A percentile compares a stretch with the other conserved stretches of the same genome.
These are phyloP conservation scores for Oryzias sinensis DNA, from an alignment of 2,797 vertebrate species.

Conservation along the genomic window DNA sequence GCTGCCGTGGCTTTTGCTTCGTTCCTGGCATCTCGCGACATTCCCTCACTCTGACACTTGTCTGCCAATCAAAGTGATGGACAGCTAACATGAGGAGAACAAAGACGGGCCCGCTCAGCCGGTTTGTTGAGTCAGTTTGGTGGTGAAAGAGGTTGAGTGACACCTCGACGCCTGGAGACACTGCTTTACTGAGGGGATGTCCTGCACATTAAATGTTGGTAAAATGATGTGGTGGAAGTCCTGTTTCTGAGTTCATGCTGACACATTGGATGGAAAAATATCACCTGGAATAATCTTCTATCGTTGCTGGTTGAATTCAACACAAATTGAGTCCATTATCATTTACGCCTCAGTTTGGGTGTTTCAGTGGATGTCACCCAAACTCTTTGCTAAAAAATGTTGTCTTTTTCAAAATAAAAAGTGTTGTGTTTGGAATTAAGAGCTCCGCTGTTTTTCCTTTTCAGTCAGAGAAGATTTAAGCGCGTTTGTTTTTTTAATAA, in stretches of 20 bases:
- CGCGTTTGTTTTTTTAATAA: no score
- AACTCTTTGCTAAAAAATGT: no score
- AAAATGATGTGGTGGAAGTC: constrained; percentile 19
- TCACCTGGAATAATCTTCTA: no score
- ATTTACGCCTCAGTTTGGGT: no score
- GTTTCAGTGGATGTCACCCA: no score
- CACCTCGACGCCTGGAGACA: constrained; percentile 35
- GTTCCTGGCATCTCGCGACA: constrained; percentile 62
- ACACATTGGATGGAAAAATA: no score
- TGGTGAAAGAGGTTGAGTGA: constrained; percentile 55
- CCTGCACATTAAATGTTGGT: constrained; percentile 22
- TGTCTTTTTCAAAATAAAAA: no score
- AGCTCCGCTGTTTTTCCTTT: no score
- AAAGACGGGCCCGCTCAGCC: constrained; percentile 51
- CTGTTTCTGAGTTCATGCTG: constrained; percentile 5
- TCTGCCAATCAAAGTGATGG: constrained; percentile 82
- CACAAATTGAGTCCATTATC: no score
- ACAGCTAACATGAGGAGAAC: constrained; percentile 69
- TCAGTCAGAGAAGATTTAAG: no score
- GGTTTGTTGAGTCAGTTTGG: constrained; percentile 59
- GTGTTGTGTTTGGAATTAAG: no score
- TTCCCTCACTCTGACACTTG: constrained; percentile 76
- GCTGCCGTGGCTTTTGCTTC: constrained; percentile 56
- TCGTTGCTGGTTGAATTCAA: no score
- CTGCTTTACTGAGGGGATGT: constrained; percentile 22